These are phyloP conservation scores for Paramisgurnus dabryanus DNA, from an alignment of 2,113 vertebrate species.

Conservation along the genomic window DNA sequence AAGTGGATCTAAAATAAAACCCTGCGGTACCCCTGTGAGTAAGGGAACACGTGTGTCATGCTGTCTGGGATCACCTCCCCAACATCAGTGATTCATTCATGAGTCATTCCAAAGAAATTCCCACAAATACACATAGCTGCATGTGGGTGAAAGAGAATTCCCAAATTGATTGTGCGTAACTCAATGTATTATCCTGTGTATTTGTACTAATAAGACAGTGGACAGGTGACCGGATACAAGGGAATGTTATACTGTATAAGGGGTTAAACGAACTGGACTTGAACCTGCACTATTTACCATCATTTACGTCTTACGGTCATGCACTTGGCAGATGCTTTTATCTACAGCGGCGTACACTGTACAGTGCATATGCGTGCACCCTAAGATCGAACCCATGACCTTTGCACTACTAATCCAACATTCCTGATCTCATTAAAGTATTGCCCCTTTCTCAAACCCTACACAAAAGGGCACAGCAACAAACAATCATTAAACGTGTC, in stretches of 20 bases:
- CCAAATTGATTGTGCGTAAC: neutral
- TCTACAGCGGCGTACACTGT: too few relatives aligned
- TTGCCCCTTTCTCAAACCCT: too few relatives aligned
- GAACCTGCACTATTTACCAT: too few relatives aligned
- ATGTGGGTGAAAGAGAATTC: neutral
- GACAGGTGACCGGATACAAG: too few relatives aligned
- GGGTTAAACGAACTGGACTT: too few relatives aligned
- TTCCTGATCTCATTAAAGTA: too few relatives aligned
- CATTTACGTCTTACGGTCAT: too few relatives aligned
- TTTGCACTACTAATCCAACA: too few relatives aligned
- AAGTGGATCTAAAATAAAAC: conserved; percentile 19
- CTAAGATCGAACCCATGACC: neutral
- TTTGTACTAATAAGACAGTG: neutral
- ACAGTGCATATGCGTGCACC: too few relatives aligned
- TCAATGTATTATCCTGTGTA: neutral
- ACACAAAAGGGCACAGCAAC: neutral
- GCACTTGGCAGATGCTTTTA: too few relatives aligned
- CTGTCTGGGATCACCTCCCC: conserved; percentile 37
- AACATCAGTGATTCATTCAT: conserved; percentile 40
- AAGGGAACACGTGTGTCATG: conserved; percentile 16
- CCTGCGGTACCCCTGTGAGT: conserved; percentile 18
- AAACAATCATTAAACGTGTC: neutral
- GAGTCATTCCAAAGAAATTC: conserved; percentile 41
- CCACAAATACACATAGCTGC: conserved; percentile 16
- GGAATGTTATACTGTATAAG: too few relatives aligned